Percentiles rank a stretch among this genome's conserved stretches.
Evolutionary conservation across 2,888 invertebrate species (phyloP).

Genomic region (Hypselothyrea guttata): DNA sequence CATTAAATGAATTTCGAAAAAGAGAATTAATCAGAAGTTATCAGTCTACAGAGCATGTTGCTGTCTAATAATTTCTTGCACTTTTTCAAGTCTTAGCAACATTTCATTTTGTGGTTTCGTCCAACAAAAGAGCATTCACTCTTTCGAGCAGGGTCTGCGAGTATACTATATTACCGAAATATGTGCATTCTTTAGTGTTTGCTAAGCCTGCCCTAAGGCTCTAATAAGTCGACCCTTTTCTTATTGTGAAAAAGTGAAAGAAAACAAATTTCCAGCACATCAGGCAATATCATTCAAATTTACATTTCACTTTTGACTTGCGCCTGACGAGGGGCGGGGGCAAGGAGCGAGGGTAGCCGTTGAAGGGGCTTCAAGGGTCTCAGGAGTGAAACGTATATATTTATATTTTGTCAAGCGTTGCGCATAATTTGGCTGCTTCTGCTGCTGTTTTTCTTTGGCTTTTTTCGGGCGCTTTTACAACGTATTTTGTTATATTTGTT

Average conservation of each 20-base stretch:
- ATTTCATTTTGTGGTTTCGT: no score
- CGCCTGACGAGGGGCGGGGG: neutral
- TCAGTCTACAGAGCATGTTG: no score
- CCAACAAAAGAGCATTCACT: no score
- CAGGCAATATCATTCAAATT: slow-evolving; percentile 31
- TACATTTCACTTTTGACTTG: slow-evolving; percentile 58
- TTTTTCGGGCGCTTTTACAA: slow-evolving; percentile 19
- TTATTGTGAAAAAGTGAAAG: neutral
- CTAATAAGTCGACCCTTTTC: neutral
- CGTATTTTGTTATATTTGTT: slow-evolving; percentile 51
- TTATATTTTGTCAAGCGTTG: slow-evolving; percentile 26
- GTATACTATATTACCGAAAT: neutral
- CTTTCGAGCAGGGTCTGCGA: no score
- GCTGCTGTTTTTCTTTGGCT: slow-evolving; percentile 27
- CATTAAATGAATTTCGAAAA: no score
- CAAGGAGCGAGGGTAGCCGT: neutral
- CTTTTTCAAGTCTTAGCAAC: no score
- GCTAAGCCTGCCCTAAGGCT: neutral
- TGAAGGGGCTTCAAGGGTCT: neutral
- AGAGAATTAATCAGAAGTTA: no score
- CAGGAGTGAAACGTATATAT: slow-evolving; percentile 8
- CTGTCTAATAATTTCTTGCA: no score
- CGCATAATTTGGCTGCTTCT: slow-evolving; percentile 53
- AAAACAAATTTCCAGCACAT: slow-evolving; percentile 23
- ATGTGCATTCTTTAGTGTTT: neutral